Percentiles rank a stretch among this genome's conserved stretches.
Evolutionary conservation across 2,888 invertebrate genomes (phyloP).

Genomic region (Aquatica leii): DNA sequence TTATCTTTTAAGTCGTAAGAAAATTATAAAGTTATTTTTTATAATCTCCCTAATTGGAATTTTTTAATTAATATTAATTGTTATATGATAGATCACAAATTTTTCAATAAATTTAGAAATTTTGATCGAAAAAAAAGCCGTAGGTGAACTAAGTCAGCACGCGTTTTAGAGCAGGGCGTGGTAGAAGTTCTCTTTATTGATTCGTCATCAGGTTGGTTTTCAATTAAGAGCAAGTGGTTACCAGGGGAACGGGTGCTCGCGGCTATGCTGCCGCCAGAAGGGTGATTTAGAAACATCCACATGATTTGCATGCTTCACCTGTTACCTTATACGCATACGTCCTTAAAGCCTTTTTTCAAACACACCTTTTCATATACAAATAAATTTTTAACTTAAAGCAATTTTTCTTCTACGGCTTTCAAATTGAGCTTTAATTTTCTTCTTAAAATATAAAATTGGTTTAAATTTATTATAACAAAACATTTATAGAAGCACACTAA

Average conservation of each 20-base stretch:
- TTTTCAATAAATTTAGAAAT: not conserved
- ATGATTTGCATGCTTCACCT: slow-evolving; percentile 48
- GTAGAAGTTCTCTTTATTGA: slow-evolving; percentile 60
- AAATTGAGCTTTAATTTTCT: too few relatives aligned
- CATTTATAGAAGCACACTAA: too few relatives aligned
- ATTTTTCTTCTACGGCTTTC: too few relatives aligned
- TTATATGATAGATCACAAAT: too few relatives aligned
- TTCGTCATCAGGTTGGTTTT: slow-evolving; percentile 64
- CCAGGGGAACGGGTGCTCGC: slow-evolving; percentile 57
- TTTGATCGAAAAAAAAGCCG: slow-evolving; percentile 15
- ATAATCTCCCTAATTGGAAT: not conserved
- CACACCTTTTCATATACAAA: slow-evolving; percentile 1
- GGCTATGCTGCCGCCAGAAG: slow-evolving; percentile 41
- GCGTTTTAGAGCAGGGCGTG: slow-evolving; percentile 47
- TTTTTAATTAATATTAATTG: not conserved
- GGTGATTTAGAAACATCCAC: slow-evolving; percentile 39
- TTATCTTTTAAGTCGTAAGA: not conserved
- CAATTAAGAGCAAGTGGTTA: slow-evolving; percentile 64
- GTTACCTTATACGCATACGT: slow-evolving; percentile 34
- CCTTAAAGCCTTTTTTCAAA: slow-evolving; percentile 9
- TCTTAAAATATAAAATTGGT: too few relatives aligned
- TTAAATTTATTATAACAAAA: too few relatives aligned
- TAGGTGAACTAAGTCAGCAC: slow-evolving; percentile 32
- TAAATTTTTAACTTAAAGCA: not conserved
- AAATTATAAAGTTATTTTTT: too few relatives aligned